A percentile compares a stretch with the other conserved stretches of the same genome.
Evolutionary conservation across 1,140 invertebrate species (phyloP).

Genomic region (Galendromus occidentalis): DNA sequence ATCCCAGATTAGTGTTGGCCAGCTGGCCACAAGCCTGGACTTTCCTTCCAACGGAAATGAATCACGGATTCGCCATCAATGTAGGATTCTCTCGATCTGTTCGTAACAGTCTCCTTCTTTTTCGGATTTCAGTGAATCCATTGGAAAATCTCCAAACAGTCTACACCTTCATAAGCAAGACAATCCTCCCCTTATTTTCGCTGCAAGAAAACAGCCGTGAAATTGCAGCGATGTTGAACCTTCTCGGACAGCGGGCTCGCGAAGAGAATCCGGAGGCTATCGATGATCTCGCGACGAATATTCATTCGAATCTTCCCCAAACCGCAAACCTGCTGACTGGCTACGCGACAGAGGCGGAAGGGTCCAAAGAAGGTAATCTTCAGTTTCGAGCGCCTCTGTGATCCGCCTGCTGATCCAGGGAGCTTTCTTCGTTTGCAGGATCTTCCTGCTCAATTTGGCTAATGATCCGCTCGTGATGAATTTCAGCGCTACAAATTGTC

Average conservation of each 20-base stretch:
- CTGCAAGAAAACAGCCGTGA: not conserved
- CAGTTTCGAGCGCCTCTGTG: too few species aligned
- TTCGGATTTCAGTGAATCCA: not conserved
- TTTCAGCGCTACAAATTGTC: conserved; percentile 1
- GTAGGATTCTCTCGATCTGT: too few species aligned
- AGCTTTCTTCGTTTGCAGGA: too few species aligned
- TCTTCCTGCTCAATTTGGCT: too few species aligned
- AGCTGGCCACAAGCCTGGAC: too few species aligned
- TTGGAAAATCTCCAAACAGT: not conserved
- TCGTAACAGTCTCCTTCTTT: too few species aligned
- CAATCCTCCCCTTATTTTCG: not conserved
- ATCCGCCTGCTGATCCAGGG: too few species aligned
- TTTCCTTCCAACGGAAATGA: too few species aligned
- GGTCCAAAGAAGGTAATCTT: not conserved
- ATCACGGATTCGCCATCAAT: too few species aligned
- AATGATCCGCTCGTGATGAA: not conserved
- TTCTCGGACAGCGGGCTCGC: not conserved
- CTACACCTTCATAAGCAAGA: not conserved
- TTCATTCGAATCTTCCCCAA: not conserved
- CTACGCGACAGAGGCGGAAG: not conserved
- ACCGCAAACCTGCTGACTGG: not conserved
- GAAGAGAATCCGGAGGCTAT: not conserved
- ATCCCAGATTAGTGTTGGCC: too few species aligned
- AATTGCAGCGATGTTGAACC: not conserved
- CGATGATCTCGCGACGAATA: not conserved